Evolutionary conservation across 2,113 vertebrate species (phyloP).

Genomic region (Gopherus flavomarginatus): DNA sequence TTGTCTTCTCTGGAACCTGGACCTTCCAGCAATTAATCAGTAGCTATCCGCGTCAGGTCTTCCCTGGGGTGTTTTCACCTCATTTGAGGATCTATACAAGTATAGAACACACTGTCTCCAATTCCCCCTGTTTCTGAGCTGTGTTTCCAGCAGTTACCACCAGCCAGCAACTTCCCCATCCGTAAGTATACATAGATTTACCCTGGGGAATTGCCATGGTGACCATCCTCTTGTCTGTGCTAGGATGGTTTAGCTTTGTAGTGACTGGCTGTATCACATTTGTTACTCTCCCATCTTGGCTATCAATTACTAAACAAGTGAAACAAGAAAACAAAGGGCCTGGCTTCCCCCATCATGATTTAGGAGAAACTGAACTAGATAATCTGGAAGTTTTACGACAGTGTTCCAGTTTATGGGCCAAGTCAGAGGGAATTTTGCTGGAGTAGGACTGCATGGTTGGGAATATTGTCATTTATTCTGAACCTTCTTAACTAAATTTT

Average conservation of each 20-base stretch:
- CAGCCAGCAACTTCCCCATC: background rate
- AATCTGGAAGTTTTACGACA: background rate
- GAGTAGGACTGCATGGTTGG: background rate
- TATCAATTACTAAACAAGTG: background rate
- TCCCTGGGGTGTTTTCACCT: background rate
- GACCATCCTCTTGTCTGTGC: background rate
- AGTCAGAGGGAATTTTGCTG: background rate
- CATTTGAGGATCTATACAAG: background rate
- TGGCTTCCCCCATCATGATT: background rate
- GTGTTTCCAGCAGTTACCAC: background rate
- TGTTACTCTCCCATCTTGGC: background rate
- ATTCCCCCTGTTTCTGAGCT: background rate
- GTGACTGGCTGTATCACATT: background rate
- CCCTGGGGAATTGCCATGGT: background rate
- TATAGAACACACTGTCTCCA: background rate
- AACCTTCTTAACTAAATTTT: constrained; percentile 22
- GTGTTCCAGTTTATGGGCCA: background rate
- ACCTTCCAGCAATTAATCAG: background rate
- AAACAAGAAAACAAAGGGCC: background rate
- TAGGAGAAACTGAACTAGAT: background rate
- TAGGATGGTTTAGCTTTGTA: background rate
- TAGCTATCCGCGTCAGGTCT: background rate
- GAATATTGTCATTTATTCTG: background rate
- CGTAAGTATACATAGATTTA: background rate
- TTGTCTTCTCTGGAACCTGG: background rate